Conservation (phyloP, 2,797 vertebrate genomes). For the Pangasius sanitwongsei region DNA sequence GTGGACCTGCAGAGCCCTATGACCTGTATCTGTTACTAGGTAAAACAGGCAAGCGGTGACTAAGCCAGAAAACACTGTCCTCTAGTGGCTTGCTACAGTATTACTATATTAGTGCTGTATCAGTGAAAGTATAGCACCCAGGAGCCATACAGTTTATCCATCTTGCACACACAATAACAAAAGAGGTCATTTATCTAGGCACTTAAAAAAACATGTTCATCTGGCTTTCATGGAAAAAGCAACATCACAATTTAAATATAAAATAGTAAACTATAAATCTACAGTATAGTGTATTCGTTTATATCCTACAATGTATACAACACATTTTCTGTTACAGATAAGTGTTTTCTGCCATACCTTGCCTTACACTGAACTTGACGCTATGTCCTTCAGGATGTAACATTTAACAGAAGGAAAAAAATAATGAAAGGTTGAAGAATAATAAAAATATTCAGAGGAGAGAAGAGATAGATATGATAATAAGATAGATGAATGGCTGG, state of each 20-base stretch:
- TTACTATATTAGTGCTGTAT: conserved; percentile 19
- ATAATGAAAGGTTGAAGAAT: neutral
- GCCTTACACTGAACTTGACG: neutral
- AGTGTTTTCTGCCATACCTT: neutral
- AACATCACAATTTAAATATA: neutral
- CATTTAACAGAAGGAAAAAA: neutral
- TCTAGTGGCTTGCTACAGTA: conserved; percentile 42
- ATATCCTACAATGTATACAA: neutral
- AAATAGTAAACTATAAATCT: neutral
- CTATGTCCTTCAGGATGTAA: neutral
- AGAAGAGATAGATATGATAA: neutral
- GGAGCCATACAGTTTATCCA: neutral
- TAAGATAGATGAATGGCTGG: neutral
- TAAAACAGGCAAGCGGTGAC: conserved; percentile 58
- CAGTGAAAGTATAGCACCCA: neutral
- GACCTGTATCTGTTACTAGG: conserved; percentile 63
- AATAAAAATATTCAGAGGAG: neutral
- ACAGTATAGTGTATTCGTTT: neutral
- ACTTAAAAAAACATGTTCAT: neutral
- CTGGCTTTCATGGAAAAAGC: neutral
- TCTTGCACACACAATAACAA: neutral
- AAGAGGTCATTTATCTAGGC: neutral
- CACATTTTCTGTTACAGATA: neutral
- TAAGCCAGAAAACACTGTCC: conserved; percentile 41
- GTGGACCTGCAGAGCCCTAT: conserved; percentile 53